phyloP scores from a whole-genome alignment of 53 echinoderm and acorn worm species.

The Paracentrotus lividus region DNA sequence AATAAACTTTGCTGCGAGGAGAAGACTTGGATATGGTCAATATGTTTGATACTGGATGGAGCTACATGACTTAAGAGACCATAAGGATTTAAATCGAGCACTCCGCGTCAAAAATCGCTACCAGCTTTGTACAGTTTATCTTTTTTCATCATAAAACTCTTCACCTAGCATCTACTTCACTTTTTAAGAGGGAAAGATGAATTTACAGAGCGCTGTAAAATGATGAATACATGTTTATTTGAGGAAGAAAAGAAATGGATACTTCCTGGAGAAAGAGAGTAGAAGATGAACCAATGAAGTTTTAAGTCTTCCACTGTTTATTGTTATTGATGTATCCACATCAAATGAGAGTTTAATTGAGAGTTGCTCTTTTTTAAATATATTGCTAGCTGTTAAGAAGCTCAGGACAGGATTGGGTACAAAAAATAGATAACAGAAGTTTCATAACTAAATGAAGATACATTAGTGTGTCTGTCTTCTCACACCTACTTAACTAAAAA shows the following conservation, averaged over 20 bases:
- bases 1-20: background rate
- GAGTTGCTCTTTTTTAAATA: background rate
- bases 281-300: conserved; percentile 53
- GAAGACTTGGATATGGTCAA: background rate
- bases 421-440: background rate
- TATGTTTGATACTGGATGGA: background rate
- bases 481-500: background rate
- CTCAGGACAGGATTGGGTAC: background rate
- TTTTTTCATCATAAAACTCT: conserved; percentile 38
- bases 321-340: background rate
- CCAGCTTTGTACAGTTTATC: conserved; percentile 1
- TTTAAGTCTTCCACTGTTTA: conserved; percentile 39
- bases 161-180: conserved; percentile 36
- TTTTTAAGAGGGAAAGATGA: background rate
- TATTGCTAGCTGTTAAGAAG: background rate
- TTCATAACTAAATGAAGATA: background rate
- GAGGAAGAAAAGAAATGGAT: background rate
- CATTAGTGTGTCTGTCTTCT: no score
- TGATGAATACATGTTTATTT: conserved; percentile 5
- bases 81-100: background rate
- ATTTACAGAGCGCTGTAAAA: background rate
- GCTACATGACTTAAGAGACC: background rate
- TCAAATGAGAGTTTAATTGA: conserved; percentile 22
- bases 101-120: background rate
- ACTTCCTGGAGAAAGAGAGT: background rate